Evolutionary conservation across 1,140 invertebrate species (phyloP).

Genomic region (Brachionus calyciflorus): DNA sequence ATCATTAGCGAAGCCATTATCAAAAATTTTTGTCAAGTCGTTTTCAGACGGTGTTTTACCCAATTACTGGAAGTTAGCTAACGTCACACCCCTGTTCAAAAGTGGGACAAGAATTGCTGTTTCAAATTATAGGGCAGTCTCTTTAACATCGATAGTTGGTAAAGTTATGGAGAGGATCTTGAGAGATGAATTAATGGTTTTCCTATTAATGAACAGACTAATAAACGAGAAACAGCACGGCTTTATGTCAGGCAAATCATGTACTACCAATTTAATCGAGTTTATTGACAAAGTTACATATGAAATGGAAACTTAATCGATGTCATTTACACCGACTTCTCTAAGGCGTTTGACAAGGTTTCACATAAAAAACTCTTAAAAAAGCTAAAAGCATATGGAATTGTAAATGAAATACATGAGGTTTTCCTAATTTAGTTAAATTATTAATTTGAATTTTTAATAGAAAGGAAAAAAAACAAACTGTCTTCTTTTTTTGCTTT

Average conservation of each 20-base stretch:
- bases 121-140: slow-evolving; percentile 45
- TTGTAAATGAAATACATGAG: neutral
- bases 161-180: slow-evolving; percentile 16
- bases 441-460: too few species aligned
- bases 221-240: slow-evolving; percentile 26
- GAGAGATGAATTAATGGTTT: neutral
- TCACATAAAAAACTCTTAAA: neutral
- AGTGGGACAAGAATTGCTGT: neutral
- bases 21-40: too few species aligned
- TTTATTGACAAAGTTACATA: too few species aligned
- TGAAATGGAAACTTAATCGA: too few species aligned
- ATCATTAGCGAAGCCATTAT: neutral
- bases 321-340: slow-evolving; percentile 26
- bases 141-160: slow-evolving; percentile 10
- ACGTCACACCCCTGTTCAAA: slow-evolving; percentile 43
- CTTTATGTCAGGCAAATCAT: slow-evolving; percentile 14
- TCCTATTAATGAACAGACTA: neutral
- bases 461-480: too few species aligned
- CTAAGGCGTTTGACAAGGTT: slow-evolving; percentile 40
- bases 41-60: slow-evolving; percentile 13
- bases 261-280: neutral
- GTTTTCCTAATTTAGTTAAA: too few species aligned
- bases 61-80: slow-evolving; percentile 31
- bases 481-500: too few species aligned
- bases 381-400: neutral